These are phyloP conservation scores for Eilema caniola DNA, from an alignment of 2,888 invertebrate genomes.

Conservation along the genomic window DNA sequence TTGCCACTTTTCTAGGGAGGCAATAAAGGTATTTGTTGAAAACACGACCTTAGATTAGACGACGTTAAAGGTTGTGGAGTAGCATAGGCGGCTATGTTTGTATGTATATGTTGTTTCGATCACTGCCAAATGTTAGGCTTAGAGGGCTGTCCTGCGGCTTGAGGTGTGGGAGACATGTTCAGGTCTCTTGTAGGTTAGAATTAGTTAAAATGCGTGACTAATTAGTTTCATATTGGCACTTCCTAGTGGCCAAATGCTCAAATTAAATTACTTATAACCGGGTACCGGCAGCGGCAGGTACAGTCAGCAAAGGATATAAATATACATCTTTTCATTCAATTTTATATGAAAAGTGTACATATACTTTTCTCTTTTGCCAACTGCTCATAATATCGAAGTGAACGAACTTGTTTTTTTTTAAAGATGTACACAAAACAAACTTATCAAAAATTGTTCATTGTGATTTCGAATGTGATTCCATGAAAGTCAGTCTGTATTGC, in stretches of 20 bases:
- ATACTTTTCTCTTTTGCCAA: too few species aligned
- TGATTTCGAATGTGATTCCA: too few species aligned
- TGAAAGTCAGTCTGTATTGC: background rate
- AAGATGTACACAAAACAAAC: too few species aligned
- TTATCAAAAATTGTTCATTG: too few species aligned
- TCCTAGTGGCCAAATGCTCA: background rate
- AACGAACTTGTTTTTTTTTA: background rate
- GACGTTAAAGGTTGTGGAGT: conserved; percentile 13
- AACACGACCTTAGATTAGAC: background rate
- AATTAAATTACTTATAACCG: too few species aligned
- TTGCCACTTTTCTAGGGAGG: too few species aligned
- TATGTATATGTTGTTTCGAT: conserved; percentile 23
- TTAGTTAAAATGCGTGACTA: background rate
- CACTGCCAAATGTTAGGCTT: conserved; percentile 31
- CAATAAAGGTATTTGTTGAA: background rate
- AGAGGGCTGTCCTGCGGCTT: conserved; percentile 22
- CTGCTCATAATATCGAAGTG: background rate
- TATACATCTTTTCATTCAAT: too few species aligned
- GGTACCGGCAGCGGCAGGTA: too few species aligned
- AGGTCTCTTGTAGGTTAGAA: background rate
- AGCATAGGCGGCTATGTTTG: conserved; percentile 10
- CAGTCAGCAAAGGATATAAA: too few species aligned
- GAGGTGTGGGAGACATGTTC: background rate
- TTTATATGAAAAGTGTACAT: too few species aligned
- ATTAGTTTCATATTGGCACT: background rate